phyloP scores from a whole-genome alignment of 2,888 invertebrate species.

The Ommatoiulus sabulosus region DNA sequence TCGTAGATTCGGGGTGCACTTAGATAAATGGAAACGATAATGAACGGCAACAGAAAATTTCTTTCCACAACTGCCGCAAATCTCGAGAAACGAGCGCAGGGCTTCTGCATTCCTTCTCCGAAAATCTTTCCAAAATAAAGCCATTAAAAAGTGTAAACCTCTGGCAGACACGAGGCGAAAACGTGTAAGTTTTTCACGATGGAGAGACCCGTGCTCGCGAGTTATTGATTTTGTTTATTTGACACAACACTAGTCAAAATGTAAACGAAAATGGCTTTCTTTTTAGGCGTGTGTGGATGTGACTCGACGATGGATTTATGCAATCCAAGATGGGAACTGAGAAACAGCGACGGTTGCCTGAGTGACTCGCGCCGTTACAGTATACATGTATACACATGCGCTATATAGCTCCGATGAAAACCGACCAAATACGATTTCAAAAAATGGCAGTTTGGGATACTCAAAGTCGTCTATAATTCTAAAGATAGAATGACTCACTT shows the following conservation, averaged over 20 bases:
- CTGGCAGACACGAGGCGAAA: slow-evolving; percentile 27
- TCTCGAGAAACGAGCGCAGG: not conserved
- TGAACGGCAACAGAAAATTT: not conserved
- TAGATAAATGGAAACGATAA: slow-evolving; percentile 25
- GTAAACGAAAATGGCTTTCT: slow-evolving; percentile 34
- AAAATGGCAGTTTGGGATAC: not conserved
- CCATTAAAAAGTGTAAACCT: slow-evolving; percentile 34
- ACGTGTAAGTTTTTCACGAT: slow-evolving; percentile 22
- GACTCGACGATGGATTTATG: slow-evolving; percentile 34
- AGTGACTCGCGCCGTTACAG: not conserved
- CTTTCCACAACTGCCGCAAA: not conserved
- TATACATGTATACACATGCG: no score
- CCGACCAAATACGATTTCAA: not conserved
- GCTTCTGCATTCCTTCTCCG: not conserved
- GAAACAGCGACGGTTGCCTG: not conserved
- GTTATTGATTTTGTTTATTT: slow-evolving; percentile 34
- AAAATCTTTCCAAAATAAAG: slow-evolving; percentile 34
- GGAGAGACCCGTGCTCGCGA: not conserved
- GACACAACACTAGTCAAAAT: slow-evolving; percentile 34
- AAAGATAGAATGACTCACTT: no score
- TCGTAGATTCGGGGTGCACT: not conserved
- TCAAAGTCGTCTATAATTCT: no score
- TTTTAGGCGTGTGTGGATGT: not conserved
- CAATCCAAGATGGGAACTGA: slow-evolving; percentile 15
- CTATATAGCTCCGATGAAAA: not conserved